Conservation (phyloP, 2,797 vertebrate species). For the Pipistrellus nathusii region DNA sequence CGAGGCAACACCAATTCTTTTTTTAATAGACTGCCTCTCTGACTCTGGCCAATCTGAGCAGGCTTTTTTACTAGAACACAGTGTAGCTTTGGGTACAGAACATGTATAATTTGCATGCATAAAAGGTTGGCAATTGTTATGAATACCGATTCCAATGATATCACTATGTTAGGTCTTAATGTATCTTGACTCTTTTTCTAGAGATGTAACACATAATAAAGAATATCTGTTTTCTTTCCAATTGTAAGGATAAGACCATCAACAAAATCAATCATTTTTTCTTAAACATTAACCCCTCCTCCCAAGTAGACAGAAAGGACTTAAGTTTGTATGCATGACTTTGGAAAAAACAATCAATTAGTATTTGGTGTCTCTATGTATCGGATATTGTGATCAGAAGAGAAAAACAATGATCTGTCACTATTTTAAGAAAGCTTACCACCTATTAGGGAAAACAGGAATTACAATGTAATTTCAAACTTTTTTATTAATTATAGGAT, state of each 20-base stretch:
- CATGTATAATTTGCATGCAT: background rate
- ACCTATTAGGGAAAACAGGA: background rate
- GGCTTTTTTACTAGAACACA: no score
- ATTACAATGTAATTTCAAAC: background rate
- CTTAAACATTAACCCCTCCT: background rate
- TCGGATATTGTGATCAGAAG: background rate
- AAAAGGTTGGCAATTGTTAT: background rate
- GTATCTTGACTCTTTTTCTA: background rate
- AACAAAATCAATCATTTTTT: background rate
- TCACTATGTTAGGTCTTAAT: background rate
- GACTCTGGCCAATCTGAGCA: no score
- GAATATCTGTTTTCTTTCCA: background rate
- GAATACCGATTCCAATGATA: background rate
- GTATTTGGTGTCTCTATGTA: background rate
- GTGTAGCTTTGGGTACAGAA: no score
- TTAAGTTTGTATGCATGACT: background rate
- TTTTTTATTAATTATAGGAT: background rate
- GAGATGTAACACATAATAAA: background rate
- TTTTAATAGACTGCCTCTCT: no score
- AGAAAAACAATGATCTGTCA: background rate
- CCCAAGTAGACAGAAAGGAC: background rate
- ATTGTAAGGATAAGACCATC: background rate
- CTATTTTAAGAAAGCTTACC: background rate
- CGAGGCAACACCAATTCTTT: no score
- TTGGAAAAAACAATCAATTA: conserved; percentile 1